These are phyloP conservation scores for Cecidostiba fungosa DNA, from an alignment of 2,888 invertebrate genomes.

Conservation along the genomic window DNA sequence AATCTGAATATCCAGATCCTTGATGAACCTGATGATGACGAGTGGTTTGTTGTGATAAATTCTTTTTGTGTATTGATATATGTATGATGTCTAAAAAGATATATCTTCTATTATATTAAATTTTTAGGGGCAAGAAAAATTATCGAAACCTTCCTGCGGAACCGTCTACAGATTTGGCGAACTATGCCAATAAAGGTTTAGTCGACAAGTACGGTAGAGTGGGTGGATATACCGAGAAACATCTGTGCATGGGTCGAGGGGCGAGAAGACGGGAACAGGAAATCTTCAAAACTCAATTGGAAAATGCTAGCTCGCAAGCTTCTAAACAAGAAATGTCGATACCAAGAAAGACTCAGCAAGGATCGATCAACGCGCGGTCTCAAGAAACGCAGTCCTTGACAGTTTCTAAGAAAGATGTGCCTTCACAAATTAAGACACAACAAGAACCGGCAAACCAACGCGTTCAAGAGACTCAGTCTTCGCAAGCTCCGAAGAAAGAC, in stretches of 20 bases:
- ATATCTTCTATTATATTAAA: neutral
- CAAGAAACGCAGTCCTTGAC: neutral
- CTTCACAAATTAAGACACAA: neutral
- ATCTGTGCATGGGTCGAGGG: slow-evolving; percentile 67
- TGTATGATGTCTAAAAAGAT: neutral
- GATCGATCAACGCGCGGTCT: neutral
- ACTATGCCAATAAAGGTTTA: neutral
- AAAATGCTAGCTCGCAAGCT: slow-evolving; percentile 1
- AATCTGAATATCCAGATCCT: neutral
- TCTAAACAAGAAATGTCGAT: neutral
- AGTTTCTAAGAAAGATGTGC: neutral
- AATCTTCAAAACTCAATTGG: slow-evolving; percentile 57
- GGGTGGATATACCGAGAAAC: slow-evolving; percentile 65
- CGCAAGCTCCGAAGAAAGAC: neutral
- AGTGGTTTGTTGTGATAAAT: slow-evolving; percentile 48
- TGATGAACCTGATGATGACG: slow-evolving; percentile 39
- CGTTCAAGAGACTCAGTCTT: too few relatives aligned
- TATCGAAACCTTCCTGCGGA: slow-evolving; percentile 60
- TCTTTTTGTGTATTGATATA: neutral
- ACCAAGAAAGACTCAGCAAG: neutral
- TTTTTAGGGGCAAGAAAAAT: slow-evolving; percentile 56
- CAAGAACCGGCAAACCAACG: neutral
- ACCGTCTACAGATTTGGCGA: neutral
- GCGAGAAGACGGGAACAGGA: slow-evolving; percentile 68
- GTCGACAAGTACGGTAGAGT: slow-evolving; percentile 66